Evolutionary conservation across 2,888 invertebrate species (phyloP).

Genomic region (Scaptomyza caliginosa): DNA sequence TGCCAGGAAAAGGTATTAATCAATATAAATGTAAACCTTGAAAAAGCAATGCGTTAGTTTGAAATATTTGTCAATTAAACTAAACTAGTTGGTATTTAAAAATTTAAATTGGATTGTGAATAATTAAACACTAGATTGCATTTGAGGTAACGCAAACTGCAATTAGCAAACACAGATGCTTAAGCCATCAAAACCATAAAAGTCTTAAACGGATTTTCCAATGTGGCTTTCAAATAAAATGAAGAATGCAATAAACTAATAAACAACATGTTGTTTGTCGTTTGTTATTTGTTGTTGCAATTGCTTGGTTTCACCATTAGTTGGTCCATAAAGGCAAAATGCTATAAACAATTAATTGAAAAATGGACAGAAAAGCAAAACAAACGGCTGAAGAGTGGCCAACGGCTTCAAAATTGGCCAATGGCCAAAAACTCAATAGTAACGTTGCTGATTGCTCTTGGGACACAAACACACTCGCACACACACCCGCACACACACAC

Average conservation of each 20-base stretch:
- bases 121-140: conserved; percentile 31
- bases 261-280: neutral
- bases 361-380: conserved; percentile 24
- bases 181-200: conserved; percentile 12
- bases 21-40: neutral
- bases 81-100: conserved; percentile 17
- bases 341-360: conserved; percentile 59
- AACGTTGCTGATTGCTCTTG: conserved; percentile 31
- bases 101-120: conserved; percentile 29
- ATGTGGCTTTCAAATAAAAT: conserved; percentile 7
- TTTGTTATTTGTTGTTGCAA: neutral
- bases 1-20: conserved; percentile 4
- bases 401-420: neutral
- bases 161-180: conserved; percentile 3
- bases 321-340: conserved; percentile 23
- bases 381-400: conserved; percentile 15
- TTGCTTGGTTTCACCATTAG: conserved; percentile 12
- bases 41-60: conserved; percentile 1
- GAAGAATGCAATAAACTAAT: conserved; percentile 2
- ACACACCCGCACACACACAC: neutral
- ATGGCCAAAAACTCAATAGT: conserved; percentile 8
- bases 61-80: conserved; percentile 25
- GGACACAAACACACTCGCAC: conserved; percentile 2
- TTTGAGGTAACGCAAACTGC: conserved; percentile 22
- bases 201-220: conserved; percentile 13